Conservation (phyloP, 2,113 vertebrate species). For the Corythoichthys haematopterus region DNA sequence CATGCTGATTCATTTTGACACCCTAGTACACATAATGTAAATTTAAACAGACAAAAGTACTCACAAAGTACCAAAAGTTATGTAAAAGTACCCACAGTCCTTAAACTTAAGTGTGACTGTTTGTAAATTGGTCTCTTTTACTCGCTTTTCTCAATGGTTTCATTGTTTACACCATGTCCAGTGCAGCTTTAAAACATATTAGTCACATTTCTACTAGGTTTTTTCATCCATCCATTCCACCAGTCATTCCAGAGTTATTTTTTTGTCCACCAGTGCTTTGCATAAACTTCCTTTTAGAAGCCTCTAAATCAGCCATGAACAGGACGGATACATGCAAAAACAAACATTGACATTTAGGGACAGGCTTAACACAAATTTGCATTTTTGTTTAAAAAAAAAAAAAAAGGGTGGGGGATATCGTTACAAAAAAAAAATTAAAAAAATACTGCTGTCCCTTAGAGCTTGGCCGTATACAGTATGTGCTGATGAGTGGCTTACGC, state of each 20-base stretch:
- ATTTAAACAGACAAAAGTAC: no score
- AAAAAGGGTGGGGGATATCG: background rate
- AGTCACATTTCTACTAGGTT: background rate
- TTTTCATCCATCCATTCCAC: background rate
- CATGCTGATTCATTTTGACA: background rate
- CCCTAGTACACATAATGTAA: background rate
- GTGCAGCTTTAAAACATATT: background rate
- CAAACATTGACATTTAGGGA: slow-evolving; percentile 16
- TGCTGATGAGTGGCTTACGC: background rate
- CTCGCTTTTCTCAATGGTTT: background rate
- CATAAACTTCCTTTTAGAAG: slow-evolving; percentile 29
- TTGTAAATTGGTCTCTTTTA: background rate
- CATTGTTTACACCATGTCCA: background rate
- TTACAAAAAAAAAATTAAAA: background rate
- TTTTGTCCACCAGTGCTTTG: background rate
- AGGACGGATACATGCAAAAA: slow-evolving; percentile 21
- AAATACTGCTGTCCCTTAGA: background rate
- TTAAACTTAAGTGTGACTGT: background rate
- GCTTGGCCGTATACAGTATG: background rate
- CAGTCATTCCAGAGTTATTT: background rate
- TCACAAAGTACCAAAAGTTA: background rate
- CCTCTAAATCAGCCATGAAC: slow-evolving; percentile 14
- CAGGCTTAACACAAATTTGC: background rate
- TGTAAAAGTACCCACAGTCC: background rate
- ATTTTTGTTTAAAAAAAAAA: background rate